Percentiles rank a stretch among this genome's conserved stretches.
Evolutionary conservation across 2,797 vertebrate species (phyloP).

Genomic region (Alectoris magna): DNA sequence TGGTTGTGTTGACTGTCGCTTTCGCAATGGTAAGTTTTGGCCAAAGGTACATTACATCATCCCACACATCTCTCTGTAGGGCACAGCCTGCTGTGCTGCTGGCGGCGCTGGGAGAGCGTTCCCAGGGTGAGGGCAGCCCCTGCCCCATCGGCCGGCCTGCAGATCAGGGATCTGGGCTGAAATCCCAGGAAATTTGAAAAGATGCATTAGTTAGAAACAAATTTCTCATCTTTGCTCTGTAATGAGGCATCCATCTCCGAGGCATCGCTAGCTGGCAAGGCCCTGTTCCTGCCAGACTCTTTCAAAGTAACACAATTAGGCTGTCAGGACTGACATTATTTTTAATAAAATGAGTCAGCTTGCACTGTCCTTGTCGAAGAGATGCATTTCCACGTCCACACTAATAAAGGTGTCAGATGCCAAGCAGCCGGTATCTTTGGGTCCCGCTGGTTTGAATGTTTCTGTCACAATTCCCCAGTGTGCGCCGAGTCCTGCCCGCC

Average conservation of each 20-base stretch:
- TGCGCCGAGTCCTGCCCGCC: fast-evolving
- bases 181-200: not conserved
- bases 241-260: not conserved
- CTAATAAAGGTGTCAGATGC: not conserved
- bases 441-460: fast-evolving
- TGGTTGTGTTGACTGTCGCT: not conserved
- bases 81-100: too few relatives aligned
- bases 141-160: too few relatives aligned
- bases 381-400: not conserved
- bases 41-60: fast-evolving
- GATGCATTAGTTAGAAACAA: not conserved
- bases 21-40: not conserved
- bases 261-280: constrained; percentile 8
- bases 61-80: not conserved
- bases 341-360: not conserved
- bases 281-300: constrained; percentile 27
- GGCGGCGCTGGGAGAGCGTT: too few relatives aligned
- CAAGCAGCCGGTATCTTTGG: fast-evolving
- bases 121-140: too few relatives aligned
- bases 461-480: fast-evolving
- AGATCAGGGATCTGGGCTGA: not conserved
- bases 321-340: constrained; percentile 27
- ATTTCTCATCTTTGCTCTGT: not conserved
- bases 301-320: constrained; percentile 6
- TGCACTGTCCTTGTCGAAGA: not conserved